Evolutionary conservation across 2,888 invertebrate species (phyloP).

Genomic region (Auanema sp.): DNA sequence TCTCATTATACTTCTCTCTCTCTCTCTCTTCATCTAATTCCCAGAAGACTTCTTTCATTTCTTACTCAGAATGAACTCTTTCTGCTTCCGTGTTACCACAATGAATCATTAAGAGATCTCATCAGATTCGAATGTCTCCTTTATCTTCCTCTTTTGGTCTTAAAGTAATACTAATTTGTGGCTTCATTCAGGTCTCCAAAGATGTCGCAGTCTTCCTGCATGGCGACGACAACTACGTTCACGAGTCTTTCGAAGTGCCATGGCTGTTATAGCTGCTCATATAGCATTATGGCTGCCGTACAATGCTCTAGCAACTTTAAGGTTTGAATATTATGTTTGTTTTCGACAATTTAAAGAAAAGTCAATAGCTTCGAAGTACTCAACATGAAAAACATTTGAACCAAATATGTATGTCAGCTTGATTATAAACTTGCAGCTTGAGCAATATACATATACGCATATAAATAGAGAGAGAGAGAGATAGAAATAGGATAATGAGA

Average conservation of each 20-base stretch:
- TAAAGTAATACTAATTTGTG: neutral
- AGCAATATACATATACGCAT: neutral
- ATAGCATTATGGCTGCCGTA: constrained; percentile 57
- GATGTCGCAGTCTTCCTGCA: constrained; percentile 10
- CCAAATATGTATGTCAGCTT: neutral
- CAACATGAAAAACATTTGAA: neutral
- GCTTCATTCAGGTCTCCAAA: constrained; percentile 4
- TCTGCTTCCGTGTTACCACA: too few relatives aligned
- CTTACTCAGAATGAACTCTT: too few relatives aligned
- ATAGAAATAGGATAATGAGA: too few relatives aligned
- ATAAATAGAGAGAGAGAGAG: too few relatives aligned
- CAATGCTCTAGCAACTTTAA: constrained; percentile 45
- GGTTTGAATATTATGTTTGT: constrained; percentile 16
- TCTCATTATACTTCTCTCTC: too few relatives aligned
- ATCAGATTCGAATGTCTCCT: neutral
- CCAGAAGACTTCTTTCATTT: too few relatives aligned
- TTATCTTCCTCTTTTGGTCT: neutral
- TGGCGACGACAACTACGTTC: constrained; percentile 41
- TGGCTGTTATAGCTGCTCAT: constrained; percentile 50
- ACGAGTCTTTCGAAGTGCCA: constrained; percentile 51
- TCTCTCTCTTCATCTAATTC: too few relatives aligned
- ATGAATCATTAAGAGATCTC: neutral
- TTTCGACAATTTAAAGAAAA: neutral
- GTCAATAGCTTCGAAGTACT: neutral
- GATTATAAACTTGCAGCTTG: neutral